These are phyloP conservation scores for Pithys albifrons DNA, from an alignment of 2,113 vertebrate genomes.

Conservation along the genomic window DNA sequence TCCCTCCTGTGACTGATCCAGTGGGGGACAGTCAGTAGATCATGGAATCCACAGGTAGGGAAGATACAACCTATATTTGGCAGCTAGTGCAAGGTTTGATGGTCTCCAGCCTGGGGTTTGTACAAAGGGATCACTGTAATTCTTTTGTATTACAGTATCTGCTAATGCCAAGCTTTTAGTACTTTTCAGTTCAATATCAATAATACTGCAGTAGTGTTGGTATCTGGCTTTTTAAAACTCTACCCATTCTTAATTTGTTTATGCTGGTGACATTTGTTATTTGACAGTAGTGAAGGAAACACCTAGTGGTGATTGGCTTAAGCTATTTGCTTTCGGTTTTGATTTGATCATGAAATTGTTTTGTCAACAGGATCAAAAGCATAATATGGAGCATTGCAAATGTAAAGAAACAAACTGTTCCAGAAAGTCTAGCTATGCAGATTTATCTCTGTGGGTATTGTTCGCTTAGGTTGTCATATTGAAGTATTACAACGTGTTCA, in stretches of 20 bases:
- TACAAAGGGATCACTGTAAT: not conserved
- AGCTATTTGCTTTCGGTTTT: not conserved
- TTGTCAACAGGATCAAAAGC: not conserved
- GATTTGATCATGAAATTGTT: not conserved
- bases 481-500: not conserved
- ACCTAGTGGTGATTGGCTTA: not conserved
- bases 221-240: not conserved
- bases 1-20: fast-evolving
- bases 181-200: not conserved
- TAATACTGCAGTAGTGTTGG: not conserved
- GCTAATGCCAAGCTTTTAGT: not conserved
- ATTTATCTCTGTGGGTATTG: not conserved
- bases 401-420: not conserved
- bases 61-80: not conserved
- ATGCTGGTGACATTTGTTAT: not conserved
- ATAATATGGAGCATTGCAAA: not conserved
- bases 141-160: not conserved
- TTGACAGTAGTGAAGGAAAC: not conserved
- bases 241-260: not conserved
- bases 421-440: not conserved
- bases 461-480: not conserved
- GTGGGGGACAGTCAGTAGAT: not conserved
- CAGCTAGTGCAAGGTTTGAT: not conserved
- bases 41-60: not conserved
- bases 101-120: not conserved